Conservation (phyloP, 1,140 invertebrate species). For the Aphaenogaster rudis region DNA sequence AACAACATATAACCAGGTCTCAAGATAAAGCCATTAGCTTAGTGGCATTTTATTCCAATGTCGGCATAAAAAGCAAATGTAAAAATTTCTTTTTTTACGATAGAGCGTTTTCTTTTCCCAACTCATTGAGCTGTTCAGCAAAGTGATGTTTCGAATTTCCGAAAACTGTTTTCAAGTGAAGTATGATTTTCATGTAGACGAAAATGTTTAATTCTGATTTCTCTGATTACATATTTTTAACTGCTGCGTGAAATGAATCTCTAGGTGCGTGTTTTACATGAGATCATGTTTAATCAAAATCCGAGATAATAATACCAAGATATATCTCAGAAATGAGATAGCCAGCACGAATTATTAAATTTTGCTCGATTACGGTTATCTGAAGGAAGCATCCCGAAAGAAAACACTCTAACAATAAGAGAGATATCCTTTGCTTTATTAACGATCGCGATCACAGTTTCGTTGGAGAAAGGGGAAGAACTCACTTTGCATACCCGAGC, state of each 20-base stretch:
- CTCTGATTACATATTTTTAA: not conserved
- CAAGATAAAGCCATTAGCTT: not conserved
- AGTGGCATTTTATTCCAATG: not conserved
- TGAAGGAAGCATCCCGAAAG: not conserved
- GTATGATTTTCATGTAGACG: not conserved
- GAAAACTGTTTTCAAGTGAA: not conserved
- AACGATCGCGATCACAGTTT: slow-evolving; percentile 36
- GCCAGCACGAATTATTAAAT: slow-evolving; percentile 1
- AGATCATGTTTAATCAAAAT: not conserved
- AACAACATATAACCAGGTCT: not conserved
- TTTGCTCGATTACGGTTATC: slow-evolving; percentile 18
- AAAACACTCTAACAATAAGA: not conserved
- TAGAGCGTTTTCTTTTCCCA: not conserved
- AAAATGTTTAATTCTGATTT: not conserved
- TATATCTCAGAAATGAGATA: not conserved
- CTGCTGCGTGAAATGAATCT: not conserved
- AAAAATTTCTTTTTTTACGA: not conserved
- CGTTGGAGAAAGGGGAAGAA: slow-evolving; percentile 23
- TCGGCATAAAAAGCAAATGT: not conserved
- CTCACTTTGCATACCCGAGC: slow-evolving; percentile 32
- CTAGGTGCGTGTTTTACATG: too few relatives aligned
- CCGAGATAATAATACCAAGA: not conserved
- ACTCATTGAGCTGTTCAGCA: not conserved
- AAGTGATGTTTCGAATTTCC: not conserved
- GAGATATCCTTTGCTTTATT: slow-evolving; percentile 46